Evolutionary conservation across 2,113 vertebrate species (phyloP).

Genomic region (Plecturocebus donacophilus): DNA sequence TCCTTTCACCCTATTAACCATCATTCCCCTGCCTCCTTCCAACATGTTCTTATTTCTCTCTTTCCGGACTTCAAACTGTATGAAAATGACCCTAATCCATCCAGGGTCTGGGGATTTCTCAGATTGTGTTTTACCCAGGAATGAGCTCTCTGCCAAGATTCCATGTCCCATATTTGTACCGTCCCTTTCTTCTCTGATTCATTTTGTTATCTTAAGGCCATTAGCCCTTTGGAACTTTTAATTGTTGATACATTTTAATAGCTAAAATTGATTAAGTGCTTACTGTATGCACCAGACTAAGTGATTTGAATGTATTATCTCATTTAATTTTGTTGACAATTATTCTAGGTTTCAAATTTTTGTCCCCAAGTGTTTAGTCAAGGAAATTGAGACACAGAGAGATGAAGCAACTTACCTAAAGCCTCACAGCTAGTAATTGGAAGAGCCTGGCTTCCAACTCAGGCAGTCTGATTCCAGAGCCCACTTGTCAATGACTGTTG

Average conservation of each 20-base stretch:
- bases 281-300: background rate
- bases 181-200: background rate
- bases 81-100: conserved; percentile 37
- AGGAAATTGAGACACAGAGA: conserved; percentile 55
- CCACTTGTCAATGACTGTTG: conserved; percentile 66
- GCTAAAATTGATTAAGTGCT: background rate
- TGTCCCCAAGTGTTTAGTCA: background rate
- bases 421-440: conserved; percentile 54
- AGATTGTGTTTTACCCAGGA: conserved; percentile 47
- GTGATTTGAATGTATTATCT: background rate
- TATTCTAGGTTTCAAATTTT: background rate
- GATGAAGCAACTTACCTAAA: conserved; percentile 19
- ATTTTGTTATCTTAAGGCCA: conserved; percentile 12
- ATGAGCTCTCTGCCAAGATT: background rate
- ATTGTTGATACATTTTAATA: background rate
- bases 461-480: conserved; percentile 53
- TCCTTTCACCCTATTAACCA: background rate
- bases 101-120: background rate
- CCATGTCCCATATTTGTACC: background rate
- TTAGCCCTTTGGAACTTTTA: background rate
- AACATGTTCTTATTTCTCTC: background rate
- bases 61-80: conserved; percentile 24
- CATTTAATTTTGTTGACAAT: conserved; percentile 42
- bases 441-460: conserved; percentile 57
- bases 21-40: background rate